Evolutionary conservation across 2,113 vertebrate species (phyloP).

Genomic region (Eurystomus gularis): DNA sequence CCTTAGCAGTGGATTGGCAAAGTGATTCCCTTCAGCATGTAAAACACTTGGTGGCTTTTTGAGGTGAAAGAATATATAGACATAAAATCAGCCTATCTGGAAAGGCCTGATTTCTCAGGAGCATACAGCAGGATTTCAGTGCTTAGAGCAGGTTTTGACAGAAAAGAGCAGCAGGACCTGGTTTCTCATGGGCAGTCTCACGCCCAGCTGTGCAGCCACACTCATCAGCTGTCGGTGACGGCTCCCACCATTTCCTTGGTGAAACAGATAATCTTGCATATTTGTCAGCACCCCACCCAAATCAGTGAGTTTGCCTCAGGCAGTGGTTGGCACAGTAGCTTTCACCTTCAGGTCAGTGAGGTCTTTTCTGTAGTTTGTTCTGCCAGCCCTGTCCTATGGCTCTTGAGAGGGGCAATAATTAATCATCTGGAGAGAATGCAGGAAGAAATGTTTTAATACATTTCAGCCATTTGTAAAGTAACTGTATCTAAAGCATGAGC

Average conservation of each 20-base stretch:
- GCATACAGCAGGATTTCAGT: background rate
- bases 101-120: background rate
- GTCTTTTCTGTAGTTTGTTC: background rate
- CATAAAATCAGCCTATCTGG: background rate
- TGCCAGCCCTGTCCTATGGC: background rate
- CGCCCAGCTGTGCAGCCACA: background rate
- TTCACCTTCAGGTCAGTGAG: background rate
- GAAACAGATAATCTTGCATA: background rate
- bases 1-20: background rate
- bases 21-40: background rate
- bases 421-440: background rate
- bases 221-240: background rate
- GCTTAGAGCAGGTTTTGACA: background rate
- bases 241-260: background rate
- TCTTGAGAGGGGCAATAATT: background rate
- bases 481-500: fast-evolving
- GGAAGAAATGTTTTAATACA: background rate
- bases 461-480: background rate
- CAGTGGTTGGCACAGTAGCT: background rate
- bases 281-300: background rate
- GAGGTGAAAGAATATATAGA: background rate
- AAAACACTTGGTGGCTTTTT: background rate
- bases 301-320: background rate
- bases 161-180: background rate
- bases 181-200: background rate